Evolutionary conservation across 1,140 invertebrate genomes (phyloP).

Genomic region (Tetramorium parvispinum): DNA sequence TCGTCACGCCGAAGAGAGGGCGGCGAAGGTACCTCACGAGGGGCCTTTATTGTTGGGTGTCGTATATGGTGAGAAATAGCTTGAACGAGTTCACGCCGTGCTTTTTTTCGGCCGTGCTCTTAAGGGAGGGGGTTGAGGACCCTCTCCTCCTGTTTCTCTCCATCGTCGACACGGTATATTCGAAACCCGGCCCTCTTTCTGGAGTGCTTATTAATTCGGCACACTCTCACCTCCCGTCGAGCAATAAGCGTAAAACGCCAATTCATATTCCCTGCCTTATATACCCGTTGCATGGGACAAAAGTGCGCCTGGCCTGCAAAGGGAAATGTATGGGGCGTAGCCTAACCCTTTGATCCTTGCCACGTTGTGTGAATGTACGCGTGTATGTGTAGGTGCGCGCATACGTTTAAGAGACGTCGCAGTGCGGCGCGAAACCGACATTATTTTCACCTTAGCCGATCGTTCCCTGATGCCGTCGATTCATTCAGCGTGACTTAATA

Average conservation of each 20-base stretch:
- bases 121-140: conserved; percentile 65
- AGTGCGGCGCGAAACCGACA: conserved; percentile 57
- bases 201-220: conserved; percentile 83
- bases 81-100: conserved; percentile 71
- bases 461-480: conserved; percentile 19
- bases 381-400: neutral
- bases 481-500: conserved; percentile 52
- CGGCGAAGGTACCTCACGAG: conserved; percentile 47
- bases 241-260: conserved; percentile 83
- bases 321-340: conserved; percentile 66
- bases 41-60: conserved; percentile 65
- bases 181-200: conserved; percentile 70
- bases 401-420: conserved; percentile 27
- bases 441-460: conserved; percentile 70
- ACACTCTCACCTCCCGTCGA: conserved; percentile 78
- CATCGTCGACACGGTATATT: conserved; percentile 64
- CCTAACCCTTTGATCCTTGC: conserved; percentile 72
- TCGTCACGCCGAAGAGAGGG: conserved; percentile 54
- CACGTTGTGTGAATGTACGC: conserved; percentile 45
- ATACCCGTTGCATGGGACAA: conserved; percentile 74
- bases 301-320: conserved; percentile 70
- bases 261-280: conserved; percentile 80
- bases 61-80: conserved; percentile 67
- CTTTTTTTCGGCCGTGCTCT: conserved; percentile 65
- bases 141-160: conserved; percentile 64